Evolutionary conservation across 2,888 invertebrate species (phyloP), one percentile per base, ranked within the genome.

Genomic region (Microchrysa polita): DNA sequence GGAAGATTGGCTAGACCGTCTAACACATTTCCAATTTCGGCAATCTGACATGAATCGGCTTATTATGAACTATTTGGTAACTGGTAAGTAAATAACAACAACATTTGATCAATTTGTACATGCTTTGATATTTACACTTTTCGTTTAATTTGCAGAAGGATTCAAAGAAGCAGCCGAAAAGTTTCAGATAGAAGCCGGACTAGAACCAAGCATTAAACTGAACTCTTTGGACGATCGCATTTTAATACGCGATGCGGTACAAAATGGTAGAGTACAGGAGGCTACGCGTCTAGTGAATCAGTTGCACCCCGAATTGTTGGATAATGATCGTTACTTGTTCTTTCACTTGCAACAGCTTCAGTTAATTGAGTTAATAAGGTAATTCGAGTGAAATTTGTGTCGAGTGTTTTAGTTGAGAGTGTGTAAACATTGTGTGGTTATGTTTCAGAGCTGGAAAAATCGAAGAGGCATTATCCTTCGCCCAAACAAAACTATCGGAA

Each of bases 51-150:
- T 98, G 94, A 98, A 98, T 85, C 94, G 95, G 85, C 88, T 98
- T 77, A 96, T 98, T 78, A 98, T 98, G 97, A 97, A 98, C 86
- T 98, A 98, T 86, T 89, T 98, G 81, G 96, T 98, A 57, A 97
- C 96, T 86, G 97, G 96, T 96, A 86, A 84, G 72, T 42, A 55
- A 16, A 7, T 48, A 48, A 48, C 14, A 20, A 10, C 53, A 7
- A 7, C 53, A 18, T 20, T 65, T 71, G 12, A 5, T n/a, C 23
- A 67, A n/a, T n/a, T n/a, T n/a, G n/a, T n/a, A n/a, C n/a, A n/a
- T 48, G 14, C 12, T 48, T 12, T 2, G 10, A 48, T n/a, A n/a
- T 48, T 48, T 48, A 34, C 48, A 48, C 48, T 48, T 22, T 59
- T 14, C 42, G 42, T 57, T 52, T n/a, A n/a, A n/a, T n/a, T 83